A percentile compares a stretch with the other conserved stretches of the same genome.
phyloP scores from a whole-genome alignment of 2,888 invertebrate species.

The Pseudoips prasinana region DNA sequence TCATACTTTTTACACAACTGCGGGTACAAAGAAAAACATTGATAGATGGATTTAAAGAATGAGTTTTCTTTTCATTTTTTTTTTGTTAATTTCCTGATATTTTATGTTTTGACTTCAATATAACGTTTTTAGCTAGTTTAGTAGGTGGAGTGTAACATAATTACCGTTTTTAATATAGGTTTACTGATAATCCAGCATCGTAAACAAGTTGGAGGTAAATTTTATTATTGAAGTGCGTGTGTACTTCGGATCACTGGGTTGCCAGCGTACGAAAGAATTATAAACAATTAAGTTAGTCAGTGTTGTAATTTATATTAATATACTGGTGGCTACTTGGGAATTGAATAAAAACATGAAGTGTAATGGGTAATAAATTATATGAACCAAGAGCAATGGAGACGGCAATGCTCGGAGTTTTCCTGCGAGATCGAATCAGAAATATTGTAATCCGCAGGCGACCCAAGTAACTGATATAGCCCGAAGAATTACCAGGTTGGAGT shows the following conservation, averaged over 20 bases:
- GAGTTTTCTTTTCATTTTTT: slow-evolving; percentile 4
- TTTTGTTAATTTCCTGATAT: slow-evolving; percentile 12
- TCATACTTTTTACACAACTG: slow-evolving; percentile 27
- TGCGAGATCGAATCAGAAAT: too few relatives aligned
- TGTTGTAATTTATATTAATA: too few relatives aligned
- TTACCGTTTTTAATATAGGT: slow-evolving; percentile 21
- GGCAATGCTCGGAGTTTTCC: too few relatives aligned
- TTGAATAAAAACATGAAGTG: too few relatives aligned
- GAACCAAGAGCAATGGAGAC: too few relatives aligned
- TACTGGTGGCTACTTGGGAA: too few relatives aligned
- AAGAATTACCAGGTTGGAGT: too few relatives aligned
- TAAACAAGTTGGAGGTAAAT: neutral
- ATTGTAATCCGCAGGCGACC: too few relatives aligned
- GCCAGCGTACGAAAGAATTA: too few relatives aligned
- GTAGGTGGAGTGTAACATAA: slow-evolving; percentile 31
- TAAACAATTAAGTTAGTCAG: too few relatives aligned
- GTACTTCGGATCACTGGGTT: neutral
- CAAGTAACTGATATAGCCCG: too few relatives aligned
- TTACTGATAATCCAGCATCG: slow-evolving; percentile 17
- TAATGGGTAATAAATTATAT: too few relatives aligned
- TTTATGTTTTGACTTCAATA: slow-evolving; percentile 18
- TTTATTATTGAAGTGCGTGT: neutral
- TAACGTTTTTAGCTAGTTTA: slow-evolving; percentile 20
- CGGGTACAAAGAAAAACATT: slow-evolving; percentile 21
- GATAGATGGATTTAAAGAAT: slow-evolving; percentile 28